Percentiles rank a stretch among this genome's conserved stretches.
phyloP scores from a whole-genome alignment of 1,140 invertebrate species.

The Drosophila orosa region DNA sequence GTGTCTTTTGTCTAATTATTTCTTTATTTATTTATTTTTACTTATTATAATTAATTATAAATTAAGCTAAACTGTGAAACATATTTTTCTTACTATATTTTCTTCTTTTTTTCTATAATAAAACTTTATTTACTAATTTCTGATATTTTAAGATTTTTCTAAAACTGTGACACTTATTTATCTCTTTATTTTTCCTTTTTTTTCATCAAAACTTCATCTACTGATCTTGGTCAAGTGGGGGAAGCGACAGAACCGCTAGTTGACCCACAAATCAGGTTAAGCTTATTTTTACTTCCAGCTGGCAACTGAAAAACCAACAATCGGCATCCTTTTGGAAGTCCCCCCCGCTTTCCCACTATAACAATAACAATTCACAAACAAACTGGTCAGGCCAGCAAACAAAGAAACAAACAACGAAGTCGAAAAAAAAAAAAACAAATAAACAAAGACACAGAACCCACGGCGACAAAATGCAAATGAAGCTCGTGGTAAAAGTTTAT shows the following conservation, averaged over 20 bases:
- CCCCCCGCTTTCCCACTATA: slow-evolving; percentile 5
- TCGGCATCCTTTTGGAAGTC: slow-evolving; percentile 34
- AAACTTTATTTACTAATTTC: no score
- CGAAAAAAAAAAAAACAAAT: slow-evolving; percentile 23
- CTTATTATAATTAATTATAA: no score
- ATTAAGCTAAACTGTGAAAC: no score
- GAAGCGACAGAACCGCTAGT: slow-evolving; percentile 19
- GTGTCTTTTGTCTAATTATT: no score
- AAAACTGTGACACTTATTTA: neutral
- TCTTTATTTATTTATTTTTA: no score
- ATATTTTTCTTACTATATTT: no score
- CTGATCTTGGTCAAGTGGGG: slow-evolving; percentile 5
- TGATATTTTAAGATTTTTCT: no score
- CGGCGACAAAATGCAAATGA: slow-evolving; percentile 68
- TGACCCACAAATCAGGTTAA: slow-evolving; percentile 59
- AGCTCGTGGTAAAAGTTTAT: slow-evolving; percentile 12
- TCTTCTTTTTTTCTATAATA: no score
- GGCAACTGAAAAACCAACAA: slow-evolving; percentile 21
- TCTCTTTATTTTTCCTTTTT: neutral
- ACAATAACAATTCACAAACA: slow-evolving; percentile 46
- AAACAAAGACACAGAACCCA: slow-evolving; percentile 23
- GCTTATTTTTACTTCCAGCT: neutral
- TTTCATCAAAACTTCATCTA: neutral
- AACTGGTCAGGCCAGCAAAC: slow-evolving; percentile 14
- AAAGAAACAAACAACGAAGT: slow-evolving; percentile 27